phyloP scores from a whole-genome alignment of 2,113 vertebrate genomes.

The Baryphthengus martii region DNA sequence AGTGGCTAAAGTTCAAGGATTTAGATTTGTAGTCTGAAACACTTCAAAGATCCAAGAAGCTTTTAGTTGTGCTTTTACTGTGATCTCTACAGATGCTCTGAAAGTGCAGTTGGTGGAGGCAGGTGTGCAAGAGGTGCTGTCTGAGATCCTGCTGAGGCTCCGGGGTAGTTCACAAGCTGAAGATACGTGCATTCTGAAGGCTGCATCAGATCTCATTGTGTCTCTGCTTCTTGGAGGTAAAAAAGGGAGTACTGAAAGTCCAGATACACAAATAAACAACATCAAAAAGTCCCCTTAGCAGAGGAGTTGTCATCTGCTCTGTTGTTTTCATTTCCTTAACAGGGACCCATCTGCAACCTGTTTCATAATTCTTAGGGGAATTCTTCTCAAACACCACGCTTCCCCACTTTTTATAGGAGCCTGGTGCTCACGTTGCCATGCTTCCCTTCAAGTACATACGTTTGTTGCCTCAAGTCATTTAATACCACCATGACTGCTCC shows the following conservation, averaged over 20 bases:
- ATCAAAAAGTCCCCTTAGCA: not conserved
- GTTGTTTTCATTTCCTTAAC: not conserved
- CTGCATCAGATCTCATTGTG: slow-evolving; percentile 86
- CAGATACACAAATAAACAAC: not conserved
- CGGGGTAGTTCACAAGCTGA: slow-evolving; percentile 79
- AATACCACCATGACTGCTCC: not conserved
- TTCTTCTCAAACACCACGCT: not conserved
- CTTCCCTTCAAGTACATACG: not conserved
- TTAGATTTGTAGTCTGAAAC: not conserved
- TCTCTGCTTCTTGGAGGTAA: slow-evolving; percentile 86
- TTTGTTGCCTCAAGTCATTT: not conserved
- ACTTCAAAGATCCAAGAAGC: not conserved
- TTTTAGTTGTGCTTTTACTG: not conserved
- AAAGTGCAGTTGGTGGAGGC: slow-evolving; percentile 87
- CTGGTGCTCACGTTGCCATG: not conserved
- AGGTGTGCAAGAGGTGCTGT: slow-evolving; percentile 81
- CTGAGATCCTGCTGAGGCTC: slow-evolving; percentile 78
- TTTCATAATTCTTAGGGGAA: not conserved
- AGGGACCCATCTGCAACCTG: not conserved
- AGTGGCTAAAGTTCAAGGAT: not conserved
- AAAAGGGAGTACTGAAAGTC: not conserved
- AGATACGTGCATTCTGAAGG: slow-evolving; percentile 84
- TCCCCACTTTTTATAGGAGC: not conserved
- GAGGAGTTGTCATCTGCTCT: not conserved
- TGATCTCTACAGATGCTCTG: slow-evolving; percentile 73